phyloP scores from a whole-genome alignment of 2,888 invertebrate species.

The Cheiracanthium punctorium region DNA sequence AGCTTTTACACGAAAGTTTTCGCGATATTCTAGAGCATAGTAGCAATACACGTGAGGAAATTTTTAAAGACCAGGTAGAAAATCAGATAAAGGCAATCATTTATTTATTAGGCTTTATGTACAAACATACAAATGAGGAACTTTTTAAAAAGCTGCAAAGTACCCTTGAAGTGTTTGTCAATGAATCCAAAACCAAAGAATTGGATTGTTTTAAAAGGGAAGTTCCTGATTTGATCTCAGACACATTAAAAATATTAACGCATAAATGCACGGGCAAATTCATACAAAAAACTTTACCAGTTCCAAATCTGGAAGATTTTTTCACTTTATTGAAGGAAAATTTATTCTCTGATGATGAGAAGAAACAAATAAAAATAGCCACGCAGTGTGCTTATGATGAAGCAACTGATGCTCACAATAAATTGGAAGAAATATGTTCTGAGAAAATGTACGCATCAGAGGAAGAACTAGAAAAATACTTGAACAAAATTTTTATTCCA shows the following conservation, averaged over 20 bases:
- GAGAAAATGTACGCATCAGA: neutral
- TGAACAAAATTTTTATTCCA: neutral
- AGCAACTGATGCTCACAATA: neutral
- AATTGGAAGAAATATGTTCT: neutral
- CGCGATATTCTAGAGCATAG: no score
- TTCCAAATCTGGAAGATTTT: neutral
- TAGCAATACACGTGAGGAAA: no score
- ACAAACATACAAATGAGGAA: neutral
- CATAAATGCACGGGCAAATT: no score
- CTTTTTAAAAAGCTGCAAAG: neutral
- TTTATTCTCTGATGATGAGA: neutral
- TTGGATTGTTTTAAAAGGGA: no score
- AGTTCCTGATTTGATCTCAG: no score
- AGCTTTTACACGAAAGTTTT: no score
- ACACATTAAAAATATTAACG: no score
- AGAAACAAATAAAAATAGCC: neutral
- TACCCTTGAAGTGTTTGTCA: no score
- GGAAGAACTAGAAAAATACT: neutral
- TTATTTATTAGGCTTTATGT: neutral
- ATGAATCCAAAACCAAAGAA: no score
- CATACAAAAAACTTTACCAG: neutral
- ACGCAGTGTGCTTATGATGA: neutral
- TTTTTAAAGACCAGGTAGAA: neutral
- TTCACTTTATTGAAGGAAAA: neutral
- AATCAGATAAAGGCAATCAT: neutral